Percentiles rank a stretch among this genome's conserved stretches.
Conservation (phyloP, 2,888 invertebrate species). For the Catocala sponsa region DNA sequence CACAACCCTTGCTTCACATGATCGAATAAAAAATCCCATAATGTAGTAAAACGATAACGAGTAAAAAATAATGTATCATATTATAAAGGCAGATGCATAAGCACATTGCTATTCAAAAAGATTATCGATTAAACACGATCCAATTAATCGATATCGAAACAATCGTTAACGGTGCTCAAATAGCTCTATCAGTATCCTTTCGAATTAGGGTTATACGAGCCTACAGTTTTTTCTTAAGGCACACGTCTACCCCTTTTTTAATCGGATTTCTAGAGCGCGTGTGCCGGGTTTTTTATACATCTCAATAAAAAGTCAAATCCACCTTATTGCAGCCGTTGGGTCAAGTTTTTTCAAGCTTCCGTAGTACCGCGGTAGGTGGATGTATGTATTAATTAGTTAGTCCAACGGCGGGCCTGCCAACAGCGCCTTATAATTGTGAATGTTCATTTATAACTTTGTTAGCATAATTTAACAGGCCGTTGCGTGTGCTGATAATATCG, state of each 20-base stretch:
- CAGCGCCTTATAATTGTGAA: constrained; percentile 67
- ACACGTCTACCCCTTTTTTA: constrained; percentile 85
- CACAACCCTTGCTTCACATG: background rate
- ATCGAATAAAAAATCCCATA: constrained; percentile 11
- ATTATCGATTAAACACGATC: constrained; percentile 87
- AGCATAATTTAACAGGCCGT: constrained; percentile 73
- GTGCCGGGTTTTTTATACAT: constrained; percentile 74
- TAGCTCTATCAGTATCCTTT: constrained; percentile 84
- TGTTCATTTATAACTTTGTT: constrained; percentile 76
- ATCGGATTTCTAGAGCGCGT: constrained; percentile 84
- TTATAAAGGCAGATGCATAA: constrained; percentile 77
- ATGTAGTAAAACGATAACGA: constrained; percentile 20
- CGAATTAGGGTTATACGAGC: constrained; percentile 83
- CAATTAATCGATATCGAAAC: constrained; percentile 87
- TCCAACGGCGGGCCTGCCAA: constrained; percentile 51
- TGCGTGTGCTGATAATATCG: constrained; percentile 66
- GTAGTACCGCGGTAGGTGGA: constrained; percentile 76
- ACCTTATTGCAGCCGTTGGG: constrained; percentile 85
- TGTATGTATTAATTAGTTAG: constrained; percentile 84
- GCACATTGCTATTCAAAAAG: constrained; percentile 77
- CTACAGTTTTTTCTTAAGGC: constrained; percentile 70
- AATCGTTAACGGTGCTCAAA: constrained; percentile 81
- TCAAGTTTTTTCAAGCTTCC: constrained; percentile 76
- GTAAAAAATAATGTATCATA: constrained; percentile 49
- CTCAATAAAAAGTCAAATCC: constrained; percentile 79